phyloP scores from a whole-genome alignment of 1,140 invertebrate genomes.

The Schlechtendalia chinensis region DNA sequence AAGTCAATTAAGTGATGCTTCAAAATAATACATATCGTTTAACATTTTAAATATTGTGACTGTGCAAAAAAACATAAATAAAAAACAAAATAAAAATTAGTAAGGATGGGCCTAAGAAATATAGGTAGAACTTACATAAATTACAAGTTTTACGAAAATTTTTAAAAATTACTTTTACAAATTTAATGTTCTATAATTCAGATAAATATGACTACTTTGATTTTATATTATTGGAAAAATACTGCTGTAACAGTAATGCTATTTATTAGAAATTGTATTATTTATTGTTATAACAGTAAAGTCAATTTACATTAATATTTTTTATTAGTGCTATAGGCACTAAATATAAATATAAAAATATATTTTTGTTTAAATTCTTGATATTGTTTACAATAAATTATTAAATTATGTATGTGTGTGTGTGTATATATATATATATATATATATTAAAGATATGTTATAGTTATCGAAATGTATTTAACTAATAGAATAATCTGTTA shows the following conservation, averaged over 20 bases:
- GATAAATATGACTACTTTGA: no score
- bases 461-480: background rate
- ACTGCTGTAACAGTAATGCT: no score
- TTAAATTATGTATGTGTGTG: no score
- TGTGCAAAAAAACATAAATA: conserved; percentile 30
- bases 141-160: background rate
- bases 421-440: no score
- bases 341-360: no score
- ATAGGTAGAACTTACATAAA: background rate
- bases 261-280: no score
- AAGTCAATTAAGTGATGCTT: conserved; percentile 33
- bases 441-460: background rate
- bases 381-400: background rate
- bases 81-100: background rate
- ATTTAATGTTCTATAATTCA: background rate
- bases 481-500: conserved; percentile 2
- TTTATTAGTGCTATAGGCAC: no score
- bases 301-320: no score
- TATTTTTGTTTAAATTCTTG: no score
- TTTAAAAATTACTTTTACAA: background rate
- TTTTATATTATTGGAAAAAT: no score
- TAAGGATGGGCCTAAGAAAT: conserved; percentile 37
- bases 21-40: background rate
- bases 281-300: no score
- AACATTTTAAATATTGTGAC: conserved; percentile 23